These are phyloP conservation scores for Mizuhopecten yessoensis DNA, from an alignment of 1,140 invertebrate species.

Conservation along the genomic window DNA sequence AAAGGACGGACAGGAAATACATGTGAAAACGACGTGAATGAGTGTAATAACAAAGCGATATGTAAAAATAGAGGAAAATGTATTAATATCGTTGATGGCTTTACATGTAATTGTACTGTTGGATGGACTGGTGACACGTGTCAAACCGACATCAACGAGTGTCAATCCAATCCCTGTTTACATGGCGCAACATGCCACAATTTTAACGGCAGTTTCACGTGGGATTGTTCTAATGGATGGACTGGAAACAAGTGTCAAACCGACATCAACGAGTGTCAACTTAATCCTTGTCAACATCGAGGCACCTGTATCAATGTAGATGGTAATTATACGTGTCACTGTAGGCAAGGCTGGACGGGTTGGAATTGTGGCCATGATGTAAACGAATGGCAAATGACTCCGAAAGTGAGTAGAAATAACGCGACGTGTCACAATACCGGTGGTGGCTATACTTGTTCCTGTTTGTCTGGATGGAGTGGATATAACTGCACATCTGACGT, in stretches of 20 bases:
- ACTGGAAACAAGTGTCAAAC: conserved; percentile 46
- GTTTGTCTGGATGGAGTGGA: conserved; percentile 41
- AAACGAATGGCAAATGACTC: background rate
- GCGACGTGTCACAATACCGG: conserved; percentile 43
- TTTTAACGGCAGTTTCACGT: conserved; percentile 47
- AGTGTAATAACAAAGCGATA: too few species aligned
- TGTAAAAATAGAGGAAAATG: too few species aligned
- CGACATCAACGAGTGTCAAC: conserved; percentile 58
- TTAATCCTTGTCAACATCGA: conserved; percentile 24
- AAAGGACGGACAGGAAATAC: background rate
- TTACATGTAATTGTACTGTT: too few species aligned
- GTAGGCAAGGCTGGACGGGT: background rate
- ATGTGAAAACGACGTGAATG: background rate
- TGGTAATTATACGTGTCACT: conserved; percentile 45
- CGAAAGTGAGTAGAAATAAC: conserved; percentile 37
- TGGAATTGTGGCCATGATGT: conserved; percentile 43
- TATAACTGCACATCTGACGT: conserved; percentile 43
- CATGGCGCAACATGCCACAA: conserved; percentile 61
- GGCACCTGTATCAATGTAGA: background rate
- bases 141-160: conserved; percentile 40
- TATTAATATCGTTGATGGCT: too few species aligned
- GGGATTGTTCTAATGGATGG: conserved; percentile 54
- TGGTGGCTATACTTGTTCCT: conserved; percentile 47
- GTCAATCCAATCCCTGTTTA: conserved; percentile 46
- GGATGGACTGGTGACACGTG: too few species aligned